Evolutionary conservation across 2,797 vertebrate species (phyloP).

Genomic region (Spondyliosoma cantharus): DNA sequence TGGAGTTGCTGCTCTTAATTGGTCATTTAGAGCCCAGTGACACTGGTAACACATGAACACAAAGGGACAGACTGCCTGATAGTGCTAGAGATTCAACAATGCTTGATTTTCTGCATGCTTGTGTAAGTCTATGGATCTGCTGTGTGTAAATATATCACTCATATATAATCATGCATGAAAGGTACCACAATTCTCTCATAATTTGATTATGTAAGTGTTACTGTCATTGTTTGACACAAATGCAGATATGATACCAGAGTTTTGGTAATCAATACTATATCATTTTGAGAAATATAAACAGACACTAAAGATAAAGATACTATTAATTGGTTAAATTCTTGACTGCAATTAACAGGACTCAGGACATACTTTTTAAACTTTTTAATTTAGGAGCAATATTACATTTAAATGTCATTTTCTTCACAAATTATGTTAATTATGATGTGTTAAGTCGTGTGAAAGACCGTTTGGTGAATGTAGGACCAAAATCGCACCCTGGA

Average conservation of each 20-base stretch:
- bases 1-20: slow-evolving; percentile 48
- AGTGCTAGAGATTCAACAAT: background rate
- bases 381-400: too few species aligned
- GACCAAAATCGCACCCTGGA: too few species aligned
- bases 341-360: too few species aligned
- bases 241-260: background rate
- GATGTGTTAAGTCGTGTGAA: too few species aligned
- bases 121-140: background rate
- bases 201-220: background rate
- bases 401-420: too few species aligned
- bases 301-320: too few species aligned
- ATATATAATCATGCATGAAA: background rate
- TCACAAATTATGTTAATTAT: too few species aligned
- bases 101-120: background rate
- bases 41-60: background rate
- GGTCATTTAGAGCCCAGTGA: slow-evolving; percentile 47
- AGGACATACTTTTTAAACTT: too few species aligned
- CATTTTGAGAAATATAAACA: too few species aligned
- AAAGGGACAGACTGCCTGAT: slow-evolving; percentile 4
- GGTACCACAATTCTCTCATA: background rate
- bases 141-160: background rate
- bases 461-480: too few species aligned
- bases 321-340: too few species aligned
- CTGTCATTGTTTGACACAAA: background rate
- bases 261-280: too few species aligned